A percentile compares a stretch with the other conserved stretches of the same genome.
These are phyloP conservation scores for Champsocephalus gunnari DNA, from an alignment of 2,797 vertebrate species.

Conservation along the genomic window DNA sequence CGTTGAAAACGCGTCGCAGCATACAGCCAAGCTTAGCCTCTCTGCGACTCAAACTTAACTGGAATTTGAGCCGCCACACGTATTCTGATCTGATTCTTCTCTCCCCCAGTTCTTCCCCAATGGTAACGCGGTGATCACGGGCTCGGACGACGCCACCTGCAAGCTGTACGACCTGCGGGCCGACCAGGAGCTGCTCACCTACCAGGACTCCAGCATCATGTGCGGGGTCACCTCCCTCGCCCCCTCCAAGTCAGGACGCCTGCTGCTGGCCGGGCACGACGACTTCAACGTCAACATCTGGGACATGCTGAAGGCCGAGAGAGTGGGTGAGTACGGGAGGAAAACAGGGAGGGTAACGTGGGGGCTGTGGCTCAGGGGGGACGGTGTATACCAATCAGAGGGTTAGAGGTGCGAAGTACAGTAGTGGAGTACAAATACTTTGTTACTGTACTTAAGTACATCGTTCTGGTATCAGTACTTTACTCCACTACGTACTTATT, in stretches of 20 bases:
- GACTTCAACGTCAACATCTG: slow-evolving; percentile 99
- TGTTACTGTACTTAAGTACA: too few relatives aligned
- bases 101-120: slow-evolving; percentile 94
- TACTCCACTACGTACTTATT: too few relatives aligned
- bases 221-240: slow-evolving; percentile 96
- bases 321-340: slow-evolving; percentile 89
- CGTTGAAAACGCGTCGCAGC: too few relatives aligned
- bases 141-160: slow-evolving; percentile 94
- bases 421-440: too few relatives aligned
- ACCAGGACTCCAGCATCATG: slow-evolving; percentile 94
- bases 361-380: too few relatives aligned
- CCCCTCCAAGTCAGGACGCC: slow-evolving; percentile 92
- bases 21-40: too few relatives aligned
- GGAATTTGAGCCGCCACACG: too few relatives aligned
- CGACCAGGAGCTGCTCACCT: slow-evolving; percentile 96
- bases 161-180: slow-evolving; percentile 95
- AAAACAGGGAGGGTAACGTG: background rate
- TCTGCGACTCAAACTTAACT: too few relatives aligned
- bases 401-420: too few relatives aligned
- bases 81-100: background rate
- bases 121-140: slow-evolving; percentile 94
- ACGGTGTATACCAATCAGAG: too few relatives aligned
- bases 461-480: too few relatives aligned
- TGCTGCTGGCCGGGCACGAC: slow-evolving; percentile 94
- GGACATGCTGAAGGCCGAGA: slow-evolving; percentile 93